A percentile compares a stretch with the other conserved stretches of the same genome.
These are phyloP conservation scores for Cygnus buccinator DNA, from an alignment of 2,113 vertebrate species.

Conservation along the genomic window DNA sequence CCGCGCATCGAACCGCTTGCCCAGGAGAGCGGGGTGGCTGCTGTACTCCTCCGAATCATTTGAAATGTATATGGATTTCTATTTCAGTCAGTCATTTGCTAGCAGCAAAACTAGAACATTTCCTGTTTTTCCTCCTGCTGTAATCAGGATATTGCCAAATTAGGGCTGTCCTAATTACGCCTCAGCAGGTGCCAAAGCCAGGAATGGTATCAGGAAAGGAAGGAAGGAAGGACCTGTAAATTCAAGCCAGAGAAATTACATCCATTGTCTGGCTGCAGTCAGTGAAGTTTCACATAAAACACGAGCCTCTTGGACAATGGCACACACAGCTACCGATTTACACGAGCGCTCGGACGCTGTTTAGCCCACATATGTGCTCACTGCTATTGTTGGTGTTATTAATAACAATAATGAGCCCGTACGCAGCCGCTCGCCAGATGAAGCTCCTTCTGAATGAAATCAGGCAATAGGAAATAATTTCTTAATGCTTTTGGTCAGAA, in stretches of 20 bases:
- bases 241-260: slow-evolving; percentile 60
- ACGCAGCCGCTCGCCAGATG: neutral
- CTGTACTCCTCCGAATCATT: slow-evolving; percentile 57
- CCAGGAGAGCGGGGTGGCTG: neutral
- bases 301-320: neutral
- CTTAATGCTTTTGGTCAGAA: slow-evolving; percentile 1
- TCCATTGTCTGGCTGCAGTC: slow-evolving; percentile 20
- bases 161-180: slow-evolving; percentile 78
- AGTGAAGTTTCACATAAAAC: neutral
- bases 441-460: neutral
- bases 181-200: slow-evolving; percentile 75
- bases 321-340: neutral
- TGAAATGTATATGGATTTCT: slow-evolving; percentile 71
- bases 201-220: slow-evolving; percentile 63
- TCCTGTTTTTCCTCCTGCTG: slow-evolving; percentile 76
- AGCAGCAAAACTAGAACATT: slow-evolving; percentile 74
- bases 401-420: neutral
- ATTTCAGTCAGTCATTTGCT: slow-evolving; percentile 75
- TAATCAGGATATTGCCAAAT: slow-evolving; percentile 79
- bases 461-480: slow-evolving; percentile 17
- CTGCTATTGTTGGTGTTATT: neutral
- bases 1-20: neutral
- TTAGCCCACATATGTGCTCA: neutral
- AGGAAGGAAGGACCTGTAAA: slow-evolving; percentile 50
- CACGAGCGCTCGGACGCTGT: neutral